These are phyloP conservation scores for Odontothrips loti DNA, from an alignment of 2,888 invertebrate genomes.

Conservation along the genomic window DNA sequence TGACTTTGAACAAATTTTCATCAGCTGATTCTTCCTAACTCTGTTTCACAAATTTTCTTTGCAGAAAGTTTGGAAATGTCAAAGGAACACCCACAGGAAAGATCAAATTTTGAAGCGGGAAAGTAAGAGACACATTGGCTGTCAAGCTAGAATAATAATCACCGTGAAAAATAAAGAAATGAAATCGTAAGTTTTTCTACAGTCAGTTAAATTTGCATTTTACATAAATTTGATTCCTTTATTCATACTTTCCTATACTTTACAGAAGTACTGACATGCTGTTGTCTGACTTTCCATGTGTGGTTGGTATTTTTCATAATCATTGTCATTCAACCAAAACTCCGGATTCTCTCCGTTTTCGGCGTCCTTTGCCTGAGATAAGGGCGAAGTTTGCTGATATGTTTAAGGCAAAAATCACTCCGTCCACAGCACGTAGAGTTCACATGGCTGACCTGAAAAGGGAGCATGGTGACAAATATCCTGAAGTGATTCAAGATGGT, in stretches of 20 bases:
- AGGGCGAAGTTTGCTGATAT: neutral
- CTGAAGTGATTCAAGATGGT: neutral
- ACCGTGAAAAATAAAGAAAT: neutral
- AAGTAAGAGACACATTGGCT: neutral
- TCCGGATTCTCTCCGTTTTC: neutral
- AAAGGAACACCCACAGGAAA: neutral
- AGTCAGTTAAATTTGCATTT: neutral
- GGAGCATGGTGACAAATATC: neutral
- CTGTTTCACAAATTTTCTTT: neutral
- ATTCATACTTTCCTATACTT: neutral
- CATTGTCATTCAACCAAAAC: neutral
- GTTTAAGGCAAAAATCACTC: slow-evolving; percentile 2
- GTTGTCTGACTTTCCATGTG: neutral
- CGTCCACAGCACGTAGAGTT: neutral
- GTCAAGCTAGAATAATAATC: neutral
- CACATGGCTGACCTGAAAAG: neutral
- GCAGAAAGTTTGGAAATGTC: slow-evolving; percentile 7
- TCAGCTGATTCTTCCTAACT: neutral
- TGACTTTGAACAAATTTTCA: neutral
- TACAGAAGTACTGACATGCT: neutral
- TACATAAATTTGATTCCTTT: neutral
- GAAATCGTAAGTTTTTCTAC: neutral
- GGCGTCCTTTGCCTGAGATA: neutral
- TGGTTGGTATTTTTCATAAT: neutral
- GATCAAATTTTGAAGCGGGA: neutral